Conservation (phyloP, 2,113 vertebrate genomes). For the Sinocyclocheilus maitianheensis region DNA sequence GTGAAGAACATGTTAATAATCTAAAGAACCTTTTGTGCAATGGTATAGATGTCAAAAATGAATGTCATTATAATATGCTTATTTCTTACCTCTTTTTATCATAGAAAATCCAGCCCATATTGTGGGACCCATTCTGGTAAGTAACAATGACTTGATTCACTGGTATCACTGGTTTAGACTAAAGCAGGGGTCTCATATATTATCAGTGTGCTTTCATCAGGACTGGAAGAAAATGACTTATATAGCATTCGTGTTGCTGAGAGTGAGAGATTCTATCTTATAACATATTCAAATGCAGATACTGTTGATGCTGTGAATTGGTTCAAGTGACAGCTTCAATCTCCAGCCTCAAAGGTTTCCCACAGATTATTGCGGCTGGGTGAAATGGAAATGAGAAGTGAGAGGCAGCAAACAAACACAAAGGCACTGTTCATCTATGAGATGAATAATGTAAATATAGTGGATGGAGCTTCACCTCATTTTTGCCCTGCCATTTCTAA, state of each 20-base stretch:
- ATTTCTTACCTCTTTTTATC: conserved; percentile 57
- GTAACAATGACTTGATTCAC: conserved; percentile 51
- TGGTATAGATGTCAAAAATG: not conserved
- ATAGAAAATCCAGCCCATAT: conserved; percentile 81
- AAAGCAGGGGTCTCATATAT: not conserved
- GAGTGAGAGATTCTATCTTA: not conserved
- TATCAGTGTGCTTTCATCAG: not conserved
- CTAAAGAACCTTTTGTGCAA: no score
- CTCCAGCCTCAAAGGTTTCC: not conserved
- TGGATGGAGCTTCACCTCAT: not conserved
- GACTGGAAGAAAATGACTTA: not conserved
- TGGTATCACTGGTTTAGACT: not conserved
- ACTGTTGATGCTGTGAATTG: not conserved
- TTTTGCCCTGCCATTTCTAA: not conserved
- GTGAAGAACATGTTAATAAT: no score
- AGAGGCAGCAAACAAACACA: conserved; percentile 17
- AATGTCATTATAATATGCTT: not conserved
- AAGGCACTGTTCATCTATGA: conserved; percentile 9
- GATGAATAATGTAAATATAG: conserved; percentile 11
- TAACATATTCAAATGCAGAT: not conserved
- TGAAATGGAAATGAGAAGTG: conserved; percentile 29
- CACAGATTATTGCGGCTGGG: not conserved
- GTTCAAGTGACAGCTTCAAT: conserved; percentile 26
- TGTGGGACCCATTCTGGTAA: conserved; percentile 80
- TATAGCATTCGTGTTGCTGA: not conserved